A percentile compares a stretch with the other conserved stretches of the same genome.
phyloP scores from a whole-genome alignment of 2,888 invertebrate species.

The Leptarthrus brevirostris region DNA sequence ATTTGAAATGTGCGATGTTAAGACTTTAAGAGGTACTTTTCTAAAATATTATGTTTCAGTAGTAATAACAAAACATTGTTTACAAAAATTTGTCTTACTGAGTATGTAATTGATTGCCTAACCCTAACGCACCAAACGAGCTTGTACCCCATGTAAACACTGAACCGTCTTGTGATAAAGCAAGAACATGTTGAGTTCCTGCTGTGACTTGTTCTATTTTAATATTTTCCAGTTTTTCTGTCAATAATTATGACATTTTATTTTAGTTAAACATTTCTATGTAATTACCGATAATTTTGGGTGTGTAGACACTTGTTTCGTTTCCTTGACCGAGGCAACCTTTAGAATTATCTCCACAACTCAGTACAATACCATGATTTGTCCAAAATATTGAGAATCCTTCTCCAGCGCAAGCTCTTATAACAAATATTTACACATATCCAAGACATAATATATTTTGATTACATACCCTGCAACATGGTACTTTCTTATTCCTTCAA shows the following conservation, averaged over 20 bases:
- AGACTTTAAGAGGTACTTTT: slow-evolving; percentile 61
- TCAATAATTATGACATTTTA: slow-evolving; percentile 47
- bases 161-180: slow-evolving; percentile 71
- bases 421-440: neutral
- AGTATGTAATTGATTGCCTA: slow-evolving; percentile 62
- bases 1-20: slow-evolving; percentile 66
- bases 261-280: neutral
- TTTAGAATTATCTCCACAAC: slow-evolving; percentile 74
- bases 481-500: slow-evolving; percentile 73
- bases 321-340: slow-evolving; percentile 76
- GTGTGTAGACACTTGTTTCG: slow-evolving; percentile 69
- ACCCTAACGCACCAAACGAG: slow-evolving; percentile 71
- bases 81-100: slow-evolving; percentile 58
- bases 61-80: slow-evolving; percentile 61
- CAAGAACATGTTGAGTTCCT: slow-evolving; percentile 74
- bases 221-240: slow-evolving; percentile 69
- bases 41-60: slow-evolving; percentile 53
- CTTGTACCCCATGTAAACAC: slow-evolving; percentile 77
- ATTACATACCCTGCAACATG: slow-evolving; percentile 69
- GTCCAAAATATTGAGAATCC: slow-evolving; percentile 76
- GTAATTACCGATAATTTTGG: slow-evolving; percentile 69
- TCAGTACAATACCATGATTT: slow-evolving; percentile 75
- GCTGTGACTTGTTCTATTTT: slow-evolving; percentile 73
- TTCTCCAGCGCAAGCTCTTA: slow-evolving; percentile 73
- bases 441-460: neutral